phyloP scores from a whole-genome alignment of 2,113 vertebrate species.

The Lutjanus erythropterus region DNA sequence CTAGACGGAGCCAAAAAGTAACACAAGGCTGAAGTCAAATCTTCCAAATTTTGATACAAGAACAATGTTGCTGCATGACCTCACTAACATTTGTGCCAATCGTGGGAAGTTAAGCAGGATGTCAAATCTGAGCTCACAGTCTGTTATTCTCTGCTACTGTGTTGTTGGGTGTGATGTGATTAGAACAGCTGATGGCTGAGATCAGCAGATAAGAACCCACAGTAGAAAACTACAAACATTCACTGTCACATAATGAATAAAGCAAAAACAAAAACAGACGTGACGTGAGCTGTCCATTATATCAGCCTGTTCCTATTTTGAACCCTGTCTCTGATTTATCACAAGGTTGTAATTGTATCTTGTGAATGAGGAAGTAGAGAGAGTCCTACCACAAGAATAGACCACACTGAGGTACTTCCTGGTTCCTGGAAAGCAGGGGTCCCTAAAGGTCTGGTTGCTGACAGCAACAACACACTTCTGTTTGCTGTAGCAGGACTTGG shows the following conservation, averaged over 20 bases:
- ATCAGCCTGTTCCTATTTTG: slow-evolving; percentile 19
- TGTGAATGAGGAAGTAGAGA: slow-evolving; percentile 50
- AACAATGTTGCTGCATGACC: slow-evolving; percentile 59
- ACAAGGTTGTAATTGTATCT: slow-evolving; percentile 1
- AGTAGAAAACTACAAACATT: slow-evolving; percentile 39
- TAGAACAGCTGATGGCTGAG: slow-evolving; percentile 51
- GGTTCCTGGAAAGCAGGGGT: slow-evolving; percentile 93
- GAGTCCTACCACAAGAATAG: slow-evolving; percentile 93
- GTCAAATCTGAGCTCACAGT: slow-evolving; percentile 49
- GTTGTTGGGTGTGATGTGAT: slow-evolving; percentile 48
- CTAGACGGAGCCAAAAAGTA: slow-evolving; percentile 23
- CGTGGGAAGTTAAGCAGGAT: slow-evolving; percentile 79
- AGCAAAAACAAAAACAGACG: slow-evolving; percentile 25
- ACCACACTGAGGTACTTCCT: slow-evolving; percentile 93
- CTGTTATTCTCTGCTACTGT: slow-evolving; percentile 52
- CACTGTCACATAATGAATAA: not conserved
- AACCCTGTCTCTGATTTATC: not conserved
- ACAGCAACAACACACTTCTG: slow-evolving; percentile 90
- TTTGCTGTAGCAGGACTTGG: slow-evolving; percentile 90
- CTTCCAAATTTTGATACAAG: slow-evolving; percentile 16
- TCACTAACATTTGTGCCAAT: slow-evolving; percentile 66
- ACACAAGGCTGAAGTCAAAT: slow-evolving; percentile 36
- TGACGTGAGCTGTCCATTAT: not conserved
- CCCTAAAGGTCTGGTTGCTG: slow-evolving; percentile 89
- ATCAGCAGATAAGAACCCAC: slow-evolving; percentile 56